Conservation (phyloP, 2,888 invertebrate genomes). For the Pterostichus madidus region DNA sequence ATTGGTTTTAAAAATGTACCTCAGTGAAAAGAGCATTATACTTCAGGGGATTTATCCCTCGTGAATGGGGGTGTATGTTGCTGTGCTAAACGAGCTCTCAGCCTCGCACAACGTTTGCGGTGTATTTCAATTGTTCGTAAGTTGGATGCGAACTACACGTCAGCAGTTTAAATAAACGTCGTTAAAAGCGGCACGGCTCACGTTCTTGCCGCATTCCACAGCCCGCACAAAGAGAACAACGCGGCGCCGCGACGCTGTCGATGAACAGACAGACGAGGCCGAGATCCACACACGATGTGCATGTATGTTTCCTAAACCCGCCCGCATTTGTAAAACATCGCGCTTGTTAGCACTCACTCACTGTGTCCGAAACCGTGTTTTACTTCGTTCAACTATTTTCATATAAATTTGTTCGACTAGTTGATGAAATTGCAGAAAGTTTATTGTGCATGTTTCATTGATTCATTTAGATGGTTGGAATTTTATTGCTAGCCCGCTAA, state of each 20-base stretch:
- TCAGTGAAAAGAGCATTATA: neutral
- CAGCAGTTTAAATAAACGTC: slow-evolving; percentile 70
- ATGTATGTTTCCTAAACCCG: neutral
- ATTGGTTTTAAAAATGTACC: too few relatives aligned
- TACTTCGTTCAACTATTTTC: slow-evolving; percentile 32
- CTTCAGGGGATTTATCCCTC: neutral
- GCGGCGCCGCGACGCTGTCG: slow-evolving; percentile 59
- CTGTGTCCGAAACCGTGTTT: neutral
- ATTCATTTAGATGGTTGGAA: neutral
- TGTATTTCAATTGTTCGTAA: slow-evolving; percentile 71
- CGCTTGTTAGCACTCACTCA: slow-evolving; percentile 13
- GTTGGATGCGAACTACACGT: slow-evolving; percentile 69
- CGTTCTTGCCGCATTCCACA: slow-evolving; percentile 61
- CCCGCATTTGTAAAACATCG: slow-evolving; percentile 48
- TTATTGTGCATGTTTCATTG: neutral
- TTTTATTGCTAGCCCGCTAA: neutral
- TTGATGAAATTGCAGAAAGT: neutral
- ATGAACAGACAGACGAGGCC: neutral
- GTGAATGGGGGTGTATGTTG: slow-evolving; percentile 29
- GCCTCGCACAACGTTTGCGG: slow-evolving; percentile 62
- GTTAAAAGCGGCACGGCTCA: slow-evolving; percentile 60
- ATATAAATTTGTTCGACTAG: neutral
- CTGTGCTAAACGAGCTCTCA: slow-evolving; percentile 69
- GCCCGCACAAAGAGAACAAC: slow-evolving; percentile 68
- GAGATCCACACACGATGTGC: neutral